phyloP scores from a whole-genome alignment of 2,888 invertebrate species.

The Synergus gifuensis region DNA sequence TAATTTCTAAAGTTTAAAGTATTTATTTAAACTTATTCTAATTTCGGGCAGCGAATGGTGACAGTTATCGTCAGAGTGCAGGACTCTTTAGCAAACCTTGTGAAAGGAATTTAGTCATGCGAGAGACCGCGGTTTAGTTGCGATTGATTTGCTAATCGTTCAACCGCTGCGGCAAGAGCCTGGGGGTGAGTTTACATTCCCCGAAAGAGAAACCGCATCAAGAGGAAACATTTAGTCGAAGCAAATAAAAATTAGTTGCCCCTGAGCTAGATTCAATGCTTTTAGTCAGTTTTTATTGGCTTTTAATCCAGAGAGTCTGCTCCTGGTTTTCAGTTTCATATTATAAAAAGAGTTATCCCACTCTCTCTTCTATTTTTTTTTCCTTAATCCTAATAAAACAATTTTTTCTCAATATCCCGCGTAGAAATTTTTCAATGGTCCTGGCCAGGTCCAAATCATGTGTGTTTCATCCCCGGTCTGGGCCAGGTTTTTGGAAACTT shows the following conservation, averaged over 20 bases:
- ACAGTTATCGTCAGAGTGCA: neutral
- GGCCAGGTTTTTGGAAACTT: too few species aligned
- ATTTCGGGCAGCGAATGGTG: neutral
- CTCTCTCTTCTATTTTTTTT: neutral
- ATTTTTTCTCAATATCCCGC: neutral
- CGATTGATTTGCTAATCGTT: conserved; percentile 40
- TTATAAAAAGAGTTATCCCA: neutral
- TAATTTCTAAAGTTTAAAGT: too few species aligned
- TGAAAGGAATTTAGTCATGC: conserved; percentile 34
- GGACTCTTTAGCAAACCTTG: neutral
- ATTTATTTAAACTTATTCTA: neutral
- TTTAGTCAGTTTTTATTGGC: neutral
- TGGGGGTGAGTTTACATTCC: conserved; percentile 8
- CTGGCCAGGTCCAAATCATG: too few species aligned
- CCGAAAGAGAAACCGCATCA: conserved; percentile 21
- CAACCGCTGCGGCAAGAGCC: neutral
- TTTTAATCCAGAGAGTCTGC: neutral
- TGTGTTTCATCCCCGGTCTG: too few species aligned
- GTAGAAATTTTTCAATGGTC: too few species aligned
- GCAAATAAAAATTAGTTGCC: conserved; percentile 30
- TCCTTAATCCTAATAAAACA: neutral
- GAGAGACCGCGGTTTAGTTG: conserved; percentile 33
- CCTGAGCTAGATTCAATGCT: neutral
- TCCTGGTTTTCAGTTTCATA: neutral
- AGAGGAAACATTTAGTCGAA: conserved; percentile 31